phyloP scores from a whole-genome alignment of 2,113 vertebrate species.

The Xiphophorus couchianus region DNA sequence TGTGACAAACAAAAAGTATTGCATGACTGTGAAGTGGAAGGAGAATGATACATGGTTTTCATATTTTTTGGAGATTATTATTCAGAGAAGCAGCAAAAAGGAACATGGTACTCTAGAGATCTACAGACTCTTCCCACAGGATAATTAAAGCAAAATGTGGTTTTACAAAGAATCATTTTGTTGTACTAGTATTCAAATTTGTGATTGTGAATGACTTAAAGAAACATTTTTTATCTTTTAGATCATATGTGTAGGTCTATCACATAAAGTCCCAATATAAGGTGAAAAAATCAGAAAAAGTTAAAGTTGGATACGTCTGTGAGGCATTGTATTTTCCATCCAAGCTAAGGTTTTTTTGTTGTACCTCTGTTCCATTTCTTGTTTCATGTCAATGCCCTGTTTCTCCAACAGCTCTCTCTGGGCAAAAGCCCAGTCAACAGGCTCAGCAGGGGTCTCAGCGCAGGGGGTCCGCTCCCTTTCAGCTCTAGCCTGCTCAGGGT shows the following conservation, averaged over 20 bases:
- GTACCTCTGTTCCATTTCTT: conserved; percentile 98
- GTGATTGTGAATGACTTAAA: too few species aligned
- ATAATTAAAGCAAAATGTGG: neutral
- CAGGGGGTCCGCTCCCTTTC: conserved; percentile 93
- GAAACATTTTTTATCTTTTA: neutral
- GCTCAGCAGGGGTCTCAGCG: conserved; percentile 88
- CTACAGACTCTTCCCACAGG: too few species aligned
- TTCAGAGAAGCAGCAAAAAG: neutral
- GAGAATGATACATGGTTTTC: neutral
- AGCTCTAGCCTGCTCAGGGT: conserved; percentile 93
- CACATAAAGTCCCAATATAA: neutral
- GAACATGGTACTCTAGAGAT: neutral
- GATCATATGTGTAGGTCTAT: neutral
- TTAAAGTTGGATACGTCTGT: neutral
- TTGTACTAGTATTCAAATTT: too few species aligned
- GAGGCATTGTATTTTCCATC: neutral
- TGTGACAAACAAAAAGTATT: neutral
- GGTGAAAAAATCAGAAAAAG: neutral
- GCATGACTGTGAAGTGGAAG: neutral
- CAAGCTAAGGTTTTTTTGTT: too few species aligned
- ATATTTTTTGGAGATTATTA: neutral
- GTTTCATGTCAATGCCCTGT: conserved; percentile 98
- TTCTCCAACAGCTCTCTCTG: conserved; percentile 96
- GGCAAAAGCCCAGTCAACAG: conserved; percentile 96
- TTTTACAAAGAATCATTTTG: neutral